Base-by-base conservation (phyloP, 2,797 vertebrate genomes). In the Halcyon smyrnensis region DNA sequence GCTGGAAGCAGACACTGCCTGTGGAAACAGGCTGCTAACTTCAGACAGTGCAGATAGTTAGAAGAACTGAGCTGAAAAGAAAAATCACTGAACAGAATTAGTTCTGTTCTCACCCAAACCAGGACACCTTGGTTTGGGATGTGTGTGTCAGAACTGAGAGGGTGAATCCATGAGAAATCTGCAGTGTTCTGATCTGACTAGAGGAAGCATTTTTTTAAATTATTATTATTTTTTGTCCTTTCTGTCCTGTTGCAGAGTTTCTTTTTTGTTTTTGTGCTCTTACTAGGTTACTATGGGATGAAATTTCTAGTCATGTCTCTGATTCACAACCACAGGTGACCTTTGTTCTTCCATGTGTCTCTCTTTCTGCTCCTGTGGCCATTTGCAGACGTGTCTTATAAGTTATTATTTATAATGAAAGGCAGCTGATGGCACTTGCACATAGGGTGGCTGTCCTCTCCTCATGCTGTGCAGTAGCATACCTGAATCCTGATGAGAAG, bases 401-500 rank as follows among this genome's bases (percentile, higher is more conserved):
- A 73, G 84, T 93, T 90, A 81, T 86, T 95, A 89, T 96, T 84
- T 94, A 84, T 92, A 89, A 91, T 89, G 80, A 93, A 95, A 93
- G 80, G 56, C 68, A 82, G 16, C 70, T 74, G 63, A 67, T 92
- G 85, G 67, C 83, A 54, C 85, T 93, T 80, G 64, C 64, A 62
- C 39, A 11, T 60, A 41, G 93, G 86, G 53, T 80, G 41, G 24
- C 43, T 92, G 75, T 93, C 81, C 28, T 90, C 59, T 88, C 36
- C 46, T 77, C 43, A 27, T 62, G 84, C 83, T 93, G 39, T 89
- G 80, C 41, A 46, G 70, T 54, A 70, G 48, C 63, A 80, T 71
- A 71, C 37, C 69, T 91, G 82, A 93, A 95, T 94, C 62, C 68
- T 85, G 78, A 95, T 83, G 37, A 84, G 71, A 78, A 78, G 62